Evolutionary conservation across 2,888 invertebrate genomes (phyloP).

Genomic region (Andricus curvator): DNA sequence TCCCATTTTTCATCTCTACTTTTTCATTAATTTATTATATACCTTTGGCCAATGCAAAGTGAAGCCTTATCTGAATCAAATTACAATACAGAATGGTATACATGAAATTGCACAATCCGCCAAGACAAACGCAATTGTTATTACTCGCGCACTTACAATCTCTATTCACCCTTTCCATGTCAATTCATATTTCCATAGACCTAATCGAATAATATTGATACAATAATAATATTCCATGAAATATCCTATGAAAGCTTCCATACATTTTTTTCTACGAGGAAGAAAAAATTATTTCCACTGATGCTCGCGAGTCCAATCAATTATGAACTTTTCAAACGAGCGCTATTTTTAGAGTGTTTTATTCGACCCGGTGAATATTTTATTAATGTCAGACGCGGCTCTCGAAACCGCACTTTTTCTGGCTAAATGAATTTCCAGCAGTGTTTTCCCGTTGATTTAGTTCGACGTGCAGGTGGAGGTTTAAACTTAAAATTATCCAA

Average conservation of each 20-base stretch:
- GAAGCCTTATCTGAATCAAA: constrained; percentile 33
- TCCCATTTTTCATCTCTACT: constrained; percentile 5
- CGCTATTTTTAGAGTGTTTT: not conserved
- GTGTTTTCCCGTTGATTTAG: not conserved
- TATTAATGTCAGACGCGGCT: not conserved
- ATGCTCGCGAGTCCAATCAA: constrained; percentile 13
- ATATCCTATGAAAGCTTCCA: not conserved
- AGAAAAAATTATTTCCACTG: constrained; percentile 15
- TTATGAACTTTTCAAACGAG: constrained; percentile 3
- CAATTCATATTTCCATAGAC: not conserved
- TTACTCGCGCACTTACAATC: not conserved
- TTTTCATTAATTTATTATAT: constrained; percentile 25
- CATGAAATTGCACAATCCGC: constrained; percentile 41
- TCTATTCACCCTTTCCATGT: not conserved
- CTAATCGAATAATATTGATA: not conserved
- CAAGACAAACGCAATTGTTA: constrained; percentile 16
- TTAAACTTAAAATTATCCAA: not conserved
- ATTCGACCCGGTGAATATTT: not conserved
- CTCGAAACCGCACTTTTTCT: not conserved
- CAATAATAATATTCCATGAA: not conserved
- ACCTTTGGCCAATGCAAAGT: not conserved
- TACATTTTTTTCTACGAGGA: constrained; percentile 4
- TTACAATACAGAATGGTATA: constrained; percentile 36
- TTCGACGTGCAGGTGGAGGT: not conserved
- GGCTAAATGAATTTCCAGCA: not conserved